A percentile compares a stretch with the other conserved stretches of the same genome.
Conservation (phyloP, 2,888 invertebrate genomes). For the Campoplex nolae region DNA sequence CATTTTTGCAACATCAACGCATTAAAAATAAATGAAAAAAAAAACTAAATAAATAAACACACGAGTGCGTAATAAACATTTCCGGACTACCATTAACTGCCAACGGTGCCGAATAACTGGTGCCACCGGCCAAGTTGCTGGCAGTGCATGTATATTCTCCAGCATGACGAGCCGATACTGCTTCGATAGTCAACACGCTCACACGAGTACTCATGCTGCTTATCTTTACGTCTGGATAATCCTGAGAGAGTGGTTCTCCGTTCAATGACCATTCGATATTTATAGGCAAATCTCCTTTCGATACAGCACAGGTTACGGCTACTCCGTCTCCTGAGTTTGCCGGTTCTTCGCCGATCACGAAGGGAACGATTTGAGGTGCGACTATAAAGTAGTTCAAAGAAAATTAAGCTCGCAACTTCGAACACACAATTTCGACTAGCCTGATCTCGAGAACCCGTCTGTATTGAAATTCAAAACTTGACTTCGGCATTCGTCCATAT, state of each 20-base stretch:
- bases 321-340: slow-evolving; percentile 90
- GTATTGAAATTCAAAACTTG: neutral
- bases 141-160: slow-evolving; percentile 87
- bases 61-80: neutral
- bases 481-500: neutral
- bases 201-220: slow-evolving; percentile 85
- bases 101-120: slow-evolving; percentile 84
- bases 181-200: slow-evolving; percentile 86
- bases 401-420: neutral
- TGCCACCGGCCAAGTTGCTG: slow-evolving; percentile 85
- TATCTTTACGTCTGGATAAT: slow-evolving; percentile 84
- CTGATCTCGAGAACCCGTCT: neutral
- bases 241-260: slow-evolving; percentile 85
- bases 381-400: slow-evolving; percentile 85
- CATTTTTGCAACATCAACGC: neutral
- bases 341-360: slow-evolving; percentile 89
- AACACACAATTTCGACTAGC: neutral
- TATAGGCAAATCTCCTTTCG: slow-evolving; percentile 91
- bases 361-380: slow-evolving; percentile 90
- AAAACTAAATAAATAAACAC: neutral
- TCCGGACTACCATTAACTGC: slow-evolving; percentile 85
- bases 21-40: neutral
- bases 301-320: slow-evolving; percentile 89
- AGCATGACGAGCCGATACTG: slow-evolving; percentile 85
- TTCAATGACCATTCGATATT: slow-evolving; percentile 91